A percentile compares a stretch with the other conserved stretches of the same genome.
These are phyloP conservation scores for Hyles lineata DNA, from an alignment of 2,888 invertebrate genomes.

Conservation along the genomic window DNA sequence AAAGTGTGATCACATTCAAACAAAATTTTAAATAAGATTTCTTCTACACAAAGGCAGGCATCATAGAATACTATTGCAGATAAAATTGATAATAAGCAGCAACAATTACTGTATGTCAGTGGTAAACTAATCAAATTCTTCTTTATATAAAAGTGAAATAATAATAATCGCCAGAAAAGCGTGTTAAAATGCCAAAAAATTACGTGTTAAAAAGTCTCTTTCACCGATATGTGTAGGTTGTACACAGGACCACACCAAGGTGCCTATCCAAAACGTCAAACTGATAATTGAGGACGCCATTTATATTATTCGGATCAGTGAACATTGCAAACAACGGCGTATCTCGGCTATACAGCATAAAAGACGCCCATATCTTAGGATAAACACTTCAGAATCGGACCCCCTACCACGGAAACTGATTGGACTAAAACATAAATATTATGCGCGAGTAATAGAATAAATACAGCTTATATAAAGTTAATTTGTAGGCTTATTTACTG, in stretches of 20 bases:
- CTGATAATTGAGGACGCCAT: conserved; percentile 43
- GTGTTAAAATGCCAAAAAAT: neutral
- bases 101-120: no score
- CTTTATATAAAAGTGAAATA: no score
- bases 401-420: neutral
- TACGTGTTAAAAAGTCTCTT: neutral
- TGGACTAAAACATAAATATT: neutral
- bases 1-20: no score
- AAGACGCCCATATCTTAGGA: conserved; percentile 31
- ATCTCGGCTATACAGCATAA: conserved; percentile 29
- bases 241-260: conserved; percentile 23
- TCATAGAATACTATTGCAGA: no score
- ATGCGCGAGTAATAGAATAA: neutral
- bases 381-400: conserved; percentile 8
- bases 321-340: conserved; percentile 42
- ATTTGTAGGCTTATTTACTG: conserved; percentile 6
- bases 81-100: no score
- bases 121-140: no score
- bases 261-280: conserved; percentile 40
- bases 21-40: no score
- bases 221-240: conserved; percentile 1
- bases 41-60: no score
- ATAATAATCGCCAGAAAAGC: no score
- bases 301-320: conserved; percentile 51
- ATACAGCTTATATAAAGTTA: neutral